Evolutionary conservation across 2,113 vertebrate genomes (phyloP).

Genomic region (Chlorocebus sabaeus): DNA sequence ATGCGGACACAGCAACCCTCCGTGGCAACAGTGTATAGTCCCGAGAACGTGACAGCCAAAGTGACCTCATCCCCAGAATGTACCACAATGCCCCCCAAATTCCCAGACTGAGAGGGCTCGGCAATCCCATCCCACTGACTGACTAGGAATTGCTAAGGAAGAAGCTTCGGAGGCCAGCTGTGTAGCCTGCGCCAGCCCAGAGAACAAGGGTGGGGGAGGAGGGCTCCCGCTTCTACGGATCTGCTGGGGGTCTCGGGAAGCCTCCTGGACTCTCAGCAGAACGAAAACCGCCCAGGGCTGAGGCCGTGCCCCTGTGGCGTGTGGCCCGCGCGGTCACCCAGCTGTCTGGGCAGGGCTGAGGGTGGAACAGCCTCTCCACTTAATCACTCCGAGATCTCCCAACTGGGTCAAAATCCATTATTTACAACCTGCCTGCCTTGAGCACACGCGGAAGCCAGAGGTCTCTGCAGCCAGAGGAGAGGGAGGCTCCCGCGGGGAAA

Average conservation of each 20-base stretch:
- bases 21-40: neutral
- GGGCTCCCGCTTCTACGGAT: neutral
- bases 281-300: neutral
- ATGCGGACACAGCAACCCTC: conserved; percentile 10
- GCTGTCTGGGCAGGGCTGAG: neutral
- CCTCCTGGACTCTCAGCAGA: neutral
- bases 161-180: neutral
- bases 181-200: accelerated
- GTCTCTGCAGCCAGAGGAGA: neutral
- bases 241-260: neutral
- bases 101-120: neutral
- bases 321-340: neutral
- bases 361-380: neutral
- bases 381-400: neutral
- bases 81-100: accelerated
- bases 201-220: accelerated
- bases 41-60: conserved; percentile 1
- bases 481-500: neutral
- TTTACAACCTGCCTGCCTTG: neutral
- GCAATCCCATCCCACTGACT: accelerated
- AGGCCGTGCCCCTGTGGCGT: no score
- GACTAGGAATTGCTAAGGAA: neutral
- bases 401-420: neutral
- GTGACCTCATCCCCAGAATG: neutral
- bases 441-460: neutral